Base-by-base conservation (phyloP, 2,888 invertebrate species). In the Romanomermis culicivorax region DNA sequence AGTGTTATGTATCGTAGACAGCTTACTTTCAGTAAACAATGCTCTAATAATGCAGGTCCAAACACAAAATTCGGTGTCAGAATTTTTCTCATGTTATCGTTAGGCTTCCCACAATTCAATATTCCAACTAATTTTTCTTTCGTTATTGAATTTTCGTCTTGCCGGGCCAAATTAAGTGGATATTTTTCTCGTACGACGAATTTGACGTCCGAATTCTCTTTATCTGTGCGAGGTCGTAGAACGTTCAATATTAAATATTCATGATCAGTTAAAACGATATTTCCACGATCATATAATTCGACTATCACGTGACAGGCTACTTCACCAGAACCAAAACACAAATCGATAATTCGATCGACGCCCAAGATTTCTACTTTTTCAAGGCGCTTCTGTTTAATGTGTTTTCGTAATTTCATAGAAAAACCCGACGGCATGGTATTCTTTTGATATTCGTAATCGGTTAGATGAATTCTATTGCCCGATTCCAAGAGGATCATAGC, bases 371-470 rank as follows among this genome's bases (percentile, higher is more conserved):
- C 74, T 0, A 93, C 73, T 51, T 76, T 78, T 71, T 93, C 93
- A 1, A 97, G 72, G 2, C 97, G 79, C 69, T 93, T 88, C 71
- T 93, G 91, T 68, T 85, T 85, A 45, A 99, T 74, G 72, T 97
- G 97, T 72, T 99, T 99, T 53, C 97, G 76, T 69, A 97, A 75
- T 77, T 97, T 99, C 95, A 97, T 97, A 59, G 87, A 84, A 69
- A 95, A 95, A 1, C 89, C 87, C 11, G 56, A 52, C 27, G 59
- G 59, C 55, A 68, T 1, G 87, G 93, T 3, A 77, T 88, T 89
- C 73, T 97, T 97, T 0, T 95, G 93, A 95, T 97, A 97, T 68
- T 95, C 93, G 73, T 87, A 97, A 42, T 78, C 82, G 14, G 97
- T 97, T 2, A 81, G 81, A 68, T 97, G 97, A 57, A 97, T 81